Evolutionary conservation across 2,888 invertebrate species (phyloP), one percentile per base, ranked within the genome.

Genomic region (Exocentrus adspersus): DNA sequence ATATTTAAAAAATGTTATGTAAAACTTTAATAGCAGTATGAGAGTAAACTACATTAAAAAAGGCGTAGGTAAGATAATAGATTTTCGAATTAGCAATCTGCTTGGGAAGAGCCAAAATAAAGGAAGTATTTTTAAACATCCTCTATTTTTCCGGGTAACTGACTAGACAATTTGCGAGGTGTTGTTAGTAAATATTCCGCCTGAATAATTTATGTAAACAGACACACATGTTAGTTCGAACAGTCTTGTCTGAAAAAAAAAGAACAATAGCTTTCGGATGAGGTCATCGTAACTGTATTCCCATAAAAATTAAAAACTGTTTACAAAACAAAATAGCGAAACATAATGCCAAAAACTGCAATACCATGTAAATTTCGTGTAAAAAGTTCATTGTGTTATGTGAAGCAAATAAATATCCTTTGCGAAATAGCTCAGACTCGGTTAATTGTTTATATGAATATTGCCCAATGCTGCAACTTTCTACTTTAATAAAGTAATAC

Each of bases 391-490:
- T 42, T 54, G 53, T 42, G 21, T 42, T 17, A 17, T 54, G 54
- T 24, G 42, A 28, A 43, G 43, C 24, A 54, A 53, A 41, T 53
- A 53, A 54, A 42, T 43, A 54, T 28, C 30, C 12, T 54, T 43
- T 54, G 54, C 43, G 54, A 54, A 54, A 54, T 42, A 41, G 20
- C 24, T 21, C 20, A 21, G 32, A 46, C 48, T 16, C 9, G 42
- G 43, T 42, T 60, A 61, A 57, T 62, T 62, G 62, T 62, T 62
- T 62, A 57, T 58, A 41, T 57, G 57, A 70, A 66, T 61, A 67
- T 73, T 73, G 68, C 69, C 68, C 65, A 73, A 73, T 73, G 48
- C 45, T 52, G 71, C 65, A 71, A 74, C 74, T 72, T 71, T 72
- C 71, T 72, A 72, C 67, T 72, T 67, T 62, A 62, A 50, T 48